Percentiles rank a stretch among this genome's conserved stretches.
phyloP scores from a whole-genome alignment of 2,797 vertebrate genomes.

The Myotis pilosus region DNA sequence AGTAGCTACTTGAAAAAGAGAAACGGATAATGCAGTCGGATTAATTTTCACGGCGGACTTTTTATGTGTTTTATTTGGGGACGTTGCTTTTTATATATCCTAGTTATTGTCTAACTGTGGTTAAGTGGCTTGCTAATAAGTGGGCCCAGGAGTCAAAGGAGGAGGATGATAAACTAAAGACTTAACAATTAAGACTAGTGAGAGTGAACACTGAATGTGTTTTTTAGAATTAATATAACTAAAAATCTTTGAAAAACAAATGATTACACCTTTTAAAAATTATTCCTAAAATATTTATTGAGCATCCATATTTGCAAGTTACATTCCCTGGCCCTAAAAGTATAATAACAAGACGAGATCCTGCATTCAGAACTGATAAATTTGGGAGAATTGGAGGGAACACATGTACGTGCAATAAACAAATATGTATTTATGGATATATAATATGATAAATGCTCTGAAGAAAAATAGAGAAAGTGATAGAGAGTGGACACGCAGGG shows the following conservation, averaged over 20 bases:
- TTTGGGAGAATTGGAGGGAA: background rate
- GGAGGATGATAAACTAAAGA: conserved; percentile 84
- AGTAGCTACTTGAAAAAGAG: conserved; percentile 67
- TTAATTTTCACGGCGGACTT: conserved; percentile 70
- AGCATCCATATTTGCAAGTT: background rate
- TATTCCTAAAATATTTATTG: background rate
- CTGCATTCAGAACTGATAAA: background rate
- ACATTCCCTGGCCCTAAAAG: background rate
- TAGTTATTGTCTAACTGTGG: conserved; percentile 83
- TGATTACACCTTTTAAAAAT: conserved; percentile 83
- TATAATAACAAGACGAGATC: background rate
- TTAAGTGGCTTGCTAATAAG: conserved; percentile 84
- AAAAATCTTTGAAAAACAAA: conserved; percentile 83
- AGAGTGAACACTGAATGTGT: conserved; percentile 77
- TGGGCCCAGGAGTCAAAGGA: conserved; percentile 80
- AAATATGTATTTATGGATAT: background rate
- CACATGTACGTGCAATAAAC: background rate
- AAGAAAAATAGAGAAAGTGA: background rate
- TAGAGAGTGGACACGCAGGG: background rate
- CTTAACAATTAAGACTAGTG: conserved; percentile 82
- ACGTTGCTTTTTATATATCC: conserved; percentile 75
- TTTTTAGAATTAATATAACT: conserved; percentile 81
- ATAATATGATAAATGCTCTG: background rate
- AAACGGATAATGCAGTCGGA: conserved; percentile 62
- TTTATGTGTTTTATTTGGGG: conserved; percentile 64